Percentiles rank a stretch among this genome's conserved stretches.
Evolutionary conservation across 1,140 invertebrate genomes (phyloP).

Genomic region (Micrasema minimum): DNA sequence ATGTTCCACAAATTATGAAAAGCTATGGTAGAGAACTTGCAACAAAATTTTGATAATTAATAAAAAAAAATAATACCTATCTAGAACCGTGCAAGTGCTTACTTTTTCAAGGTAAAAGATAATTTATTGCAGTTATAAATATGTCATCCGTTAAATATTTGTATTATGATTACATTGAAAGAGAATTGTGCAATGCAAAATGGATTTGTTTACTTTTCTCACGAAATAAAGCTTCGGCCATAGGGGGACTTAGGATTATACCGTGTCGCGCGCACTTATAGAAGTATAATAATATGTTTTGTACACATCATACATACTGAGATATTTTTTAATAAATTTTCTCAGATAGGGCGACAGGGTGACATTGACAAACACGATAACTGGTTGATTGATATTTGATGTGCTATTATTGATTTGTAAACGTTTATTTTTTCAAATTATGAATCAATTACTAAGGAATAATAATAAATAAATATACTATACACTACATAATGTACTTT

Average conservation of each 20-base stretch:
- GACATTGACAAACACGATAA: neutral
- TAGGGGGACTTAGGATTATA: too few species aligned
- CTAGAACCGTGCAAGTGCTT: neutral
- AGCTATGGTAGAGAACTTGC: neutral
- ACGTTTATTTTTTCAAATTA: too few species aligned
- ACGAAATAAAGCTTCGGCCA: too few species aligned
- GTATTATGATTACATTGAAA: neutral
- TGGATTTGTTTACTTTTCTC: constrained; percentile 47
- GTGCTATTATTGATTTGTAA: too few species aligned
- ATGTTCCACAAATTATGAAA: neutral
- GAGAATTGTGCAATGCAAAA: constrained; percentile 25
- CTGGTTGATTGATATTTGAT: neutral
- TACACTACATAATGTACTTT: too few species aligned
- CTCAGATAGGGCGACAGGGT: neutral
- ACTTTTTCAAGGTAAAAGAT: neutral
- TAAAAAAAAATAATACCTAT: neutral
- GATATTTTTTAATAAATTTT: neutral
- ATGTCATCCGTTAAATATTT: neutral
- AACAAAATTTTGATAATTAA: neutral
- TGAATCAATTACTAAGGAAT: too few species aligned
- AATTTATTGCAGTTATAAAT: neutral
- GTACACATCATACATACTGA: neutral
- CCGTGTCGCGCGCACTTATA: neutral
- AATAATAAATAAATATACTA: too few species aligned
- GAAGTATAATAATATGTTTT: neutral